phyloP scores from a whole-genome alignment of 2,797 vertebrate genomes.

The Antrozous pallidus region DNA sequence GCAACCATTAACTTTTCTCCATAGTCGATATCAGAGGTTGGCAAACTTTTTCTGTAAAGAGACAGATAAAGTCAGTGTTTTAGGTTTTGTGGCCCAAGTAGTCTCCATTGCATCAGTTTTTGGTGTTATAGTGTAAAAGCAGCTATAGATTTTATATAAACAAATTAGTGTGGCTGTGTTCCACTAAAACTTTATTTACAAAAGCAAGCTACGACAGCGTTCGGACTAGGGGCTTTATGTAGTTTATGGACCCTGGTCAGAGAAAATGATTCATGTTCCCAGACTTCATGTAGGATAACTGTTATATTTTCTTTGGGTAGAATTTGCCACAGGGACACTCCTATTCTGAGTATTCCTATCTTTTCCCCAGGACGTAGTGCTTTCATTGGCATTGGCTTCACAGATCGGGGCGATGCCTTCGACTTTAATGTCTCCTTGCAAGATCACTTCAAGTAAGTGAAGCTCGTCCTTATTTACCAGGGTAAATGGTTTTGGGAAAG shows the following conservation, averaged over 20 bases:
- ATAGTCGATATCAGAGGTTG: not conserved
- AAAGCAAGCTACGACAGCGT: not conserved
- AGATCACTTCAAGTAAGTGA: constrained; percentile 96
- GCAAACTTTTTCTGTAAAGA: not conserved
- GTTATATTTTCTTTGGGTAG: not conserved
- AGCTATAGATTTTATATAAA: not conserved
- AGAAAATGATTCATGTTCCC: not conserved
- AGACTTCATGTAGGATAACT: not conserved
- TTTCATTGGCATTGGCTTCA: constrained; percentile 95
- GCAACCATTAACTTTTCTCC: not conserved
- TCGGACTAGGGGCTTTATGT: not conserved
- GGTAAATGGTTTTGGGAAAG: not conserved
- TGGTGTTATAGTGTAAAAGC: not conserved
- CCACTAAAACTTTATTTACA: not conserved
- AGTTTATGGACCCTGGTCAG: not conserved
- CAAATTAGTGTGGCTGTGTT: not conserved
- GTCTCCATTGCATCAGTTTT: not conserved
- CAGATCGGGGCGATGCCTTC: constrained; percentile 94
- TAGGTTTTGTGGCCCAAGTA: not conserved
- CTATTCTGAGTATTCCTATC: not conserved
- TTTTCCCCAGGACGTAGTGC: constrained; percentile 89
- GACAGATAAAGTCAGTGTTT: not conserved
- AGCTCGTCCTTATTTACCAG: constrained; percentile 14
- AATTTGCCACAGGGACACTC: not conserved
- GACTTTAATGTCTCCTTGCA: constrained; percentile 96